These are phyloP conservation scores for Telenomus remus DNA, from an alignment of 1,140 invertebrate genomes.

Conservation along the genomic window DNA sequence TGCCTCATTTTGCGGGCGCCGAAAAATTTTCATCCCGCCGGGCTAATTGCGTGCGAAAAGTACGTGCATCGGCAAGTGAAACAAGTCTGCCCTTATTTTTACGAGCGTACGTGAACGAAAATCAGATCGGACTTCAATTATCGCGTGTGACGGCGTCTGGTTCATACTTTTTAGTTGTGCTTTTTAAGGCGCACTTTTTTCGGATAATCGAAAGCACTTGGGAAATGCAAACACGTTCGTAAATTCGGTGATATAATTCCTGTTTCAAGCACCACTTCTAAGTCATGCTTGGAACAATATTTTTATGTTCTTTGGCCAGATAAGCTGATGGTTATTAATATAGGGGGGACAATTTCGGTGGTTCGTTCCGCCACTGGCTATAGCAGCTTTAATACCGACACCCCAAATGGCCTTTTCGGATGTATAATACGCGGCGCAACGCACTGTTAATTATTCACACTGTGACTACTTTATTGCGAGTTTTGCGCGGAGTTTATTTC, in stretches of 20 bases:
- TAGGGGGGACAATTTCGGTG: slow-evolving; percentile 7
- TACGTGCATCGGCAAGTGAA: too few relatives aligned
- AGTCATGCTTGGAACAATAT: slow-evolving; percentile 33
- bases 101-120: slow-evolving; percentile 15
- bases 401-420: slow-evolving; percentile 11
- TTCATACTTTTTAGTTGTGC: slow-evolving; percentile 13
- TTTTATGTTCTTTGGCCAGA: slow-evolving; percentile 48
- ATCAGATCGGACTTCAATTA: slow-evolving; percentile 31
- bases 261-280: background rate
- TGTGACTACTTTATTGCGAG: slow-evolving; percentile 27
- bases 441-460: slow-evolving; percentile 30
- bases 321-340: slow-evolving; percentile 37
- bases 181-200: slow-evolving; percentile 18
- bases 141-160: slow-evolving; percentile 21
- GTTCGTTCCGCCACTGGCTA: slow-evolving; percentile 1
- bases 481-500: slow-evolving; percentile 6
- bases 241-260: slow-evolving; percentile 18
- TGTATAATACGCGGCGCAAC: slow-evolving; percentile 17
- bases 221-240: slow-evolving; percentile 37
- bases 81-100: too few relatives aligned
- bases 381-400: slow-evolving; percentile 11
- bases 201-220: slow-evolving; percentile 22
- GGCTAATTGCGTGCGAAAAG: slow-evolving; percentile 25
- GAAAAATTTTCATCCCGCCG: slow-evolving; percentile 17
- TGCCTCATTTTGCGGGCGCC: slow-evolving; percentile 40